Percentiles rank a stretch among this genome's conserved stretches.
These are phyloP conservation scores for Limonius californicus DNA, from an alignment of 1,140 invertebrate genomes.

Conservation along the genomic window DNA sequence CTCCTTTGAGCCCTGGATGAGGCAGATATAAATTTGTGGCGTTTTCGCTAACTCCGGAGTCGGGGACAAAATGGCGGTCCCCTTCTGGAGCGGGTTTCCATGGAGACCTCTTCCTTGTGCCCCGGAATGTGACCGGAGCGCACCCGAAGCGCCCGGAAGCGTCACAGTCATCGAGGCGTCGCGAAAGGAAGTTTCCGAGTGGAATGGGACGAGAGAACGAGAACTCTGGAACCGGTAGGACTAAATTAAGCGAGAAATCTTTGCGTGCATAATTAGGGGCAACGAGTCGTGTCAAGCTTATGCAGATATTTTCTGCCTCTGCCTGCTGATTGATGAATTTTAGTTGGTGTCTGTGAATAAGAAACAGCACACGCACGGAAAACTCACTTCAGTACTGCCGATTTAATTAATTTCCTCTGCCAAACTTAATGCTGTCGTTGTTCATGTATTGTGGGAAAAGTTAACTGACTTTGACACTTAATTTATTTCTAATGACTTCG, in stretches of 20 bases:
- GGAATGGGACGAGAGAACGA: conserved; percentile 17
- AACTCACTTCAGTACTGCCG: no score
- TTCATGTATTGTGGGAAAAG: no score
- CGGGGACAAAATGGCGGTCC: conserved; percentile 42
- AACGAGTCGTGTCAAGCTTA: conserved; percentile 43
- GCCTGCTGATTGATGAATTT: conserved; percentile 24
- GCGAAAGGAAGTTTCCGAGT: conserved; percentile 3
- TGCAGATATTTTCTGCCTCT: conserved; percentile 18
- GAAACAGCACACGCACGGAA: no score
- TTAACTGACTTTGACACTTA: no score
- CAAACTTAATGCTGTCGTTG: no score
- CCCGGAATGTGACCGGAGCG: conserved; percentile 28
- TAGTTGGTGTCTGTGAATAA: neutral
- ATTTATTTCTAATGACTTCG: no score
- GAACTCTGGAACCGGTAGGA: conserved; percentile 35
- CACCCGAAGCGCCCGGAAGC: neutral
- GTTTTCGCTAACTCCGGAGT: conserved; percentile 43
- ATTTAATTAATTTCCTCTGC: no score
- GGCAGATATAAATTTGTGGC: conserved; percentile 50
- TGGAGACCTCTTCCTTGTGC: conserved; percentile 37
- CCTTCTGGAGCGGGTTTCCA: conserved; percentile 32
- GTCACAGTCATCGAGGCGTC: conserved; percentile 18
- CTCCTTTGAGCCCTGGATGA: conserved; percentile 49
- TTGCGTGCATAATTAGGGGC: conserved; percentile 45
- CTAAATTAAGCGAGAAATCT: conserved; percentile 46